A percentile compares a stretch with the other conserved stretches of the same genome.
These are phyloP conservation scores for Caranx ignobilis DNA, from an alignment of 2,113 vertebrate species.

Conservation along the genomic window DNA sequence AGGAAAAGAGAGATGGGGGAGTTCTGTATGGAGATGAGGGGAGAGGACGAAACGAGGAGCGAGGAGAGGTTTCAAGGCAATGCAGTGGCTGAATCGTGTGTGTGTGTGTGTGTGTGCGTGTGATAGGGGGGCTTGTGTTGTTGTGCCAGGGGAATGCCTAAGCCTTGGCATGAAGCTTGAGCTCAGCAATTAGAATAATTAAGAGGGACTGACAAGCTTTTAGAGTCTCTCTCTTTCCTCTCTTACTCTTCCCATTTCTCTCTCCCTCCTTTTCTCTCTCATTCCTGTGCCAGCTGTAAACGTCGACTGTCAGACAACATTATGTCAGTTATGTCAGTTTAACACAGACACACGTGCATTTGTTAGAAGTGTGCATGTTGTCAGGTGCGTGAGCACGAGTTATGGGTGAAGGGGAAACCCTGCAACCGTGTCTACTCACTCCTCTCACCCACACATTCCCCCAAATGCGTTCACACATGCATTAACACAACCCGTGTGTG, in stretches of 20 bases:
- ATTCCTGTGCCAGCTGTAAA: conserved; percentile 48
- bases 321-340: conserved; percentile 55
- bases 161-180: conserved; percentile 78
- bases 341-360: conserved; percentile 41
- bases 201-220: conserved; percentile 79
- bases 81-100: conserved; percentile 44
- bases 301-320: conserved; percentile 57
- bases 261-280: conserved; percentile 16
- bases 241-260: conserved; percentile 22
- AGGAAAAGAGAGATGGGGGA: conserved; percentile 67
- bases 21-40: conserved; percentile 72
- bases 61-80: conserved; percentile 68
- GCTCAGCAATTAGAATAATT: conserved; percentile 84
- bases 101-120: conserved; percentile 40
- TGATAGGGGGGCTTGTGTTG: conserved; percentile 49
- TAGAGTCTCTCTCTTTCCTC: conserved; percentile 65
- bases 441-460: conserved; percentile 4
- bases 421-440: conserved; percentile 28
- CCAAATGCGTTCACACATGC: conserved; percentile 2
- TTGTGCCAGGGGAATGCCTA: conserved; percentile 75
- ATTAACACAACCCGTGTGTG: conserved; percentile 10
- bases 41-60: conserved; percentile 55
- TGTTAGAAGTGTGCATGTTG: conserved; percentile 42
- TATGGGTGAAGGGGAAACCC: conserved; percentile 24
- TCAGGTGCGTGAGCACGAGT: conserved; percentile 40